Conservation (phyloP, 2,113 vertebrate species). For the Micronisus gabar region DNA sequence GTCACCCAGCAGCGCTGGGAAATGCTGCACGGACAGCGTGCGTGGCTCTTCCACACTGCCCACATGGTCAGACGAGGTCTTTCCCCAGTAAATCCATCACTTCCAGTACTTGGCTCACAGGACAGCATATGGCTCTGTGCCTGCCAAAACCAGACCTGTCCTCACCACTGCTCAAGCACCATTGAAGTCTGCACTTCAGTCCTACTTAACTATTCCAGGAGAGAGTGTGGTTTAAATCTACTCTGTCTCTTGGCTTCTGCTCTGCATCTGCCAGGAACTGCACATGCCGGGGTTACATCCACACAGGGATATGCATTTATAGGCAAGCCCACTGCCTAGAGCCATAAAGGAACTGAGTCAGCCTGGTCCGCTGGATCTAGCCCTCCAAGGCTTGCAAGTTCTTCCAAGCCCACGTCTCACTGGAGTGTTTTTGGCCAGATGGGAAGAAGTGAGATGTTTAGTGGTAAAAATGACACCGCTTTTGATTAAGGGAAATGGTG, state of each 20-base stretch:
- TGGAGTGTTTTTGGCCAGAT: constrained; percentile 9
- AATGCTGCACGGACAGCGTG: accelerated
- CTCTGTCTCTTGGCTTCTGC: constrained; percentile 41
- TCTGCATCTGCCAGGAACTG: constrained; percentile 50
- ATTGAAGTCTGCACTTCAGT: not conserved
- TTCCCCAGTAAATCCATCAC: not conserved
- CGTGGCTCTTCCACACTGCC: not conserved
- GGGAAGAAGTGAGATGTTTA: constrained; percentile 28
- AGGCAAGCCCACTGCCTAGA: constrained; percentile 23
- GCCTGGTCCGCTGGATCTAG: not conserved
- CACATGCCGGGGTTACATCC: constrained; percentile 39
- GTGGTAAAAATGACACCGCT: constrained; percentile 33
- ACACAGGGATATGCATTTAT: not conserved
- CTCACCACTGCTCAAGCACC: not conserved
- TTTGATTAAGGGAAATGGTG: constrained; percentile 29
- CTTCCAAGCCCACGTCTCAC: constrained; percentile 43
- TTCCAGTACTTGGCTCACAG: constrained; percentile 2
- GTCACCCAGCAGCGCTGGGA: not conserved
- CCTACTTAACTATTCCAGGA: not conserved
- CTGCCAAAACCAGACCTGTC: constrained; percentile 16
- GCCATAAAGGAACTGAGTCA: constrained; percentile 60
- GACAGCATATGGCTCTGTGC: not conserved
- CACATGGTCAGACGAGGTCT: not conserved
- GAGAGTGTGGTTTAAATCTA: not conserved
- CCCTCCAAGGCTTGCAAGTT: constrained; percentile 20